A percentile compares a stretch with the other conserved stretches of the same genome.
phyloP scores from a whole-genome alignment of 2,797 vertebrate genomes.

The Pelochelys cantorii region DNA sequence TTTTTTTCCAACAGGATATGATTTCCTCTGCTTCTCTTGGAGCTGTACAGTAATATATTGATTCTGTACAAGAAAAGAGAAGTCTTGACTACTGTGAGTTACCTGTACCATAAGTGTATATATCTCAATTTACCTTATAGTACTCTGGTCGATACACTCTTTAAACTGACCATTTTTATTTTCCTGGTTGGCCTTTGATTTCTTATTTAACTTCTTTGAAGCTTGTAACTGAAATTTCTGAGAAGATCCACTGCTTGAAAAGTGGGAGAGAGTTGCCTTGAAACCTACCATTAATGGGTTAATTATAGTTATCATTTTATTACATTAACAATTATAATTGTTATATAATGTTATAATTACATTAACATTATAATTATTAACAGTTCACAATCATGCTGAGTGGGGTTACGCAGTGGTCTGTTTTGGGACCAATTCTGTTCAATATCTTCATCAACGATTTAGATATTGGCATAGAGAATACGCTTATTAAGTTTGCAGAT shows the following conservation, averaged over 20 bases:
- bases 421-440: no score
- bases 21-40: constrained; percentile 5
- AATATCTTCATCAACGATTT: no score
- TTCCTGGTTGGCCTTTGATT: constrained; percentile 58
- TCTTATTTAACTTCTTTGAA: constrained; percentile 60
- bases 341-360: no score
- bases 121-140: constrained; percentile 48
- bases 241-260: neutral
- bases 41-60: neutral
- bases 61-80: neutral
- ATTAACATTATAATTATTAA: no score
- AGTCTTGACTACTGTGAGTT: constrained; percentile 11
- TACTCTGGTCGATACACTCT: constrained; percentile 31
- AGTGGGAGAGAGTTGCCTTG: neutral
- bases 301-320: neutral
- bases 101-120: neutral
- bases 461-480: no score
- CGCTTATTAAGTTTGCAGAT: no score
- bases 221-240: constrained; percentile 26
- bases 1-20: neutral
- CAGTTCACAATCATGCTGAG: no score
- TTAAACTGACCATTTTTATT: constrained; percentile 61
- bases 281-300: neutral
- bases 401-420: no score
- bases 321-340: neutral